phyloP scores from a whole-genome alignment of 2,888 invertebrate species.

The Amphimallon solstitiale region DNA sequence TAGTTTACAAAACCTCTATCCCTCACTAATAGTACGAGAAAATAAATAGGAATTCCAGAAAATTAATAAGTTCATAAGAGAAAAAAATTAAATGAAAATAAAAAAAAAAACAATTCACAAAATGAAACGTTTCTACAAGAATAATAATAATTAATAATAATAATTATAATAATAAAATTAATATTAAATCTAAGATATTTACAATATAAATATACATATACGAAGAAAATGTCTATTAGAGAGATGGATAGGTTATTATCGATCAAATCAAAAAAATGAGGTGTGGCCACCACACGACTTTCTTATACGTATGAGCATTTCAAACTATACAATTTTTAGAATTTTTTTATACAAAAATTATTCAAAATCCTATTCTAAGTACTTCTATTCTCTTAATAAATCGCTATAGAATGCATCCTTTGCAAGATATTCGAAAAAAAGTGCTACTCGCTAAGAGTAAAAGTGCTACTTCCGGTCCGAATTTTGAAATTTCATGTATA shows the following conservation, averaged over 20 bases:
- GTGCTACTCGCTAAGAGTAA: too few relatives aligned
- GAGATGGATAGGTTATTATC: constrained; percentile 49
- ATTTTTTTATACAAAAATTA: too few relatives aligned
- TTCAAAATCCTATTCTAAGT: too few relatives aligned
- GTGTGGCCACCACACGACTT: too few relatives aligned
- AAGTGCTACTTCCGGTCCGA: too few relatives aligned
- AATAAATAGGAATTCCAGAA: not conserved
- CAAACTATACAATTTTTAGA: too few relatives aligned
- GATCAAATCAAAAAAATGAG: constrained; percentile 49
- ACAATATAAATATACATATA: constrained; percentile 56
- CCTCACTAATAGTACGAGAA: constrained; percentile 48
- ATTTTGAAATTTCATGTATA: too few relatives aligned
- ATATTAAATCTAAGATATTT: constrained; percentile 50
- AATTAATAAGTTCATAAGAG: constrained; percentile 47
- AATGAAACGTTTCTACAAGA: constrained; percentile 41
- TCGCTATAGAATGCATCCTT: too few relatives aligned
- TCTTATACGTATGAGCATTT: too few relatives aligned
- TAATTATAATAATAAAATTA: constrained; percentile 5
- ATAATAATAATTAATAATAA: constrained; percentile 56
- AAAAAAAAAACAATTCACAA: constrained; percentile 39
- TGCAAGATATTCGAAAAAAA: too few relatives aligned
- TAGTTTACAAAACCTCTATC: constrained; percentile 58
- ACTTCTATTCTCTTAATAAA: too few relatives aligned
- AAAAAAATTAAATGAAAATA: constrained; percentile 29
- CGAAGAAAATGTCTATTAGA: constrained; percentile 45